A percentile compares a stretch with the other conserved stretches of the same genome.
phyloP scores from a whole-genome alignment of 2,888 invertebrate genomes.

The Coenonympha glycerion region DNA sequence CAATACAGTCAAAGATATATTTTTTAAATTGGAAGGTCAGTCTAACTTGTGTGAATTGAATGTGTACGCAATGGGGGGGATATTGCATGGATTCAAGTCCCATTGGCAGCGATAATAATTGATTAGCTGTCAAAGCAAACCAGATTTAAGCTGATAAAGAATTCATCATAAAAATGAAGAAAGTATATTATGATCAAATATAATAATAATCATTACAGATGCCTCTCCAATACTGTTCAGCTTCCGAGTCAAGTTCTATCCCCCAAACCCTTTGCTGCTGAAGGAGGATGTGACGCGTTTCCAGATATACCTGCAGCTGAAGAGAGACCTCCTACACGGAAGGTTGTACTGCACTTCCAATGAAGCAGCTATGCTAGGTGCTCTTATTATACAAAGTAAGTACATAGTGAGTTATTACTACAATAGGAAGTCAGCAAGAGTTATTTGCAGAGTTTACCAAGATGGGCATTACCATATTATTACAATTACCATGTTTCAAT shows the following conservation, averaged over 20 bases:
- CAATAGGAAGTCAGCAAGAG: background rate
- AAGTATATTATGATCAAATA: background rate
- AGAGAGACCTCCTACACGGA: constrained; percentile 95
- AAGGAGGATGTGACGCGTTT: constrained; percentile 97
- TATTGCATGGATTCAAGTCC: no score
- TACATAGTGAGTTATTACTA: background rate
- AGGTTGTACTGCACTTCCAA: constrained; percentile 92
- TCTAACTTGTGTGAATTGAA: no score
- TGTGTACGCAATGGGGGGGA: no score
- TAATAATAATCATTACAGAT: constrained; percentile 74
- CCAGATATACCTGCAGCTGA: constrained; percentile 94
- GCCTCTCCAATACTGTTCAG: constrained; percentile 94
- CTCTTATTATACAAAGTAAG: constrained; percentile 94
- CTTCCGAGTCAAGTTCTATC: constrained; percentile 98
- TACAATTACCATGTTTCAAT: background rate
- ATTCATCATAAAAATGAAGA: no score
- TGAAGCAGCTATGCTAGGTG: constrained; percentile 92
- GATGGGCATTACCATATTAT: no score
- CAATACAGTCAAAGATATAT: no score
- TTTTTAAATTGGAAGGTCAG: no score
- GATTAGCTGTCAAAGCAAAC: no score
- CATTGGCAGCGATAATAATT: no score
- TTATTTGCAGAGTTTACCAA: no score
- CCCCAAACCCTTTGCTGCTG: constrained; percentile 93
- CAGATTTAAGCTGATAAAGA: no score